Evolutionary conservation across 2,113 vertebrate genomes (phyloP), one percentile per base, ranked within the genome.

Genomic region (Crypturellus undulatus): DNA sequence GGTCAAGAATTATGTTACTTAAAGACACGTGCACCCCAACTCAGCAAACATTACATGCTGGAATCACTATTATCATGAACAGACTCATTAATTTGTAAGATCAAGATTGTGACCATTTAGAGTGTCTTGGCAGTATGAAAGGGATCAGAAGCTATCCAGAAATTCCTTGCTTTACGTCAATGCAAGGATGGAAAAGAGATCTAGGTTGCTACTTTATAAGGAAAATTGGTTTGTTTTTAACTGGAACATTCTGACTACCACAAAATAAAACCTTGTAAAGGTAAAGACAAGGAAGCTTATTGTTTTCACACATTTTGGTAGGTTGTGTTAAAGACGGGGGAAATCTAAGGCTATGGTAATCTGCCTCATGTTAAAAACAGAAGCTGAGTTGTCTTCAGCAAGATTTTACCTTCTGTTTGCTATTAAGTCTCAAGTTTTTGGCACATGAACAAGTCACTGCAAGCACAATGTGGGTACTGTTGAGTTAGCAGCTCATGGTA

Each of bases 171-270:
- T 64, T 56, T 88, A 52, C 26, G 45, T 8, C 1, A 34, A 7
- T 63, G 18, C 19, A 69, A 87, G 47, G 4, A n/a, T 30, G 36
- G 11, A 51, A 91, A 82, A 52, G 9, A 79, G 43, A 79, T 49
- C 76, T 4, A 22, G 0, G 0, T 16, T 78, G 7, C 6, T 85
- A 68, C 21, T 85, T 43, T 24, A 13, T 45, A 47, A 89, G 2
- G 28, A 75, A 80, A 88, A 70, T 5, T 5, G 2, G 43, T 69
- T 58, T 85, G 6, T 58, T 79, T 43, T 83, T 83, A 83, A 62
- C 25, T n/a, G 67, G 65, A 87, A 70, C 6, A 42, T 47, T 60
- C 17, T 52, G 65, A 65, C 20, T 65, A 67, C 10, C 8, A 56
- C 17, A 56, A 21, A 12, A 56, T 8, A 93, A 84, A 86, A 68